Conservation (phyloP, 2,888 invertebrate genomes). For the Rutpela maculata region DNA sequence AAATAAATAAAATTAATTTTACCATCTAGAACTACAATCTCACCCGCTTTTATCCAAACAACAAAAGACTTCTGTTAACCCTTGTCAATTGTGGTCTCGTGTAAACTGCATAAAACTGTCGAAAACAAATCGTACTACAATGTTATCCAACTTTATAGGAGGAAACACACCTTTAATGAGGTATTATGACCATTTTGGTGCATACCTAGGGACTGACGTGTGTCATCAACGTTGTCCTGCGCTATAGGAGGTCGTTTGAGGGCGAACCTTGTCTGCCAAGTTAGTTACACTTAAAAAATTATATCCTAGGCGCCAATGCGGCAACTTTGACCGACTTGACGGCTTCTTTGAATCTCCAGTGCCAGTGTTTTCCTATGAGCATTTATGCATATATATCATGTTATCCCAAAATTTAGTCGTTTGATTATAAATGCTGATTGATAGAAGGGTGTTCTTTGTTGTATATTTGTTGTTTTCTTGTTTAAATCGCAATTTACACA, state of each 20-base stretch:
- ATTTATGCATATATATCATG: background rate
- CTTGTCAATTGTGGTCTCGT: conserved; percentile 2
- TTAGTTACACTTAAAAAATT: conserved; percentile 36
- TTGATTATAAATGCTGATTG: background rate
- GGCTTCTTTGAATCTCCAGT: conserved; percentile 25
- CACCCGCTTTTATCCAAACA: conserved; percentile 3
- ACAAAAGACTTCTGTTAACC: conserved; percentile 7
- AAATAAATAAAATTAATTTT: conserved; percentile 31
- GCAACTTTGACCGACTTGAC: conserved; percentile 34
- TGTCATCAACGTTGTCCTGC: conserved; percentile 40
- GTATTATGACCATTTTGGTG: conserved; percentile 27
- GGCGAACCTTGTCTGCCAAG: conserved; percentile 21
- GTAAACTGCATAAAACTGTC: conserved; percentile 9
- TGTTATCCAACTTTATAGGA: background rate
- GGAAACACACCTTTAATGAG: conserved; percentile 30
- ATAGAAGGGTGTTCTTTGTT: too few species aligned
- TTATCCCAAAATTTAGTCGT: background rate
- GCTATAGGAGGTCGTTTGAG: conserved; percentile 32
- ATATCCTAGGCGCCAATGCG: conserved; percentile 41
- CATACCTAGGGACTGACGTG: conserved; percentile 28
- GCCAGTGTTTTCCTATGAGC: background rate
- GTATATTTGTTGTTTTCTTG: too few species aligned
- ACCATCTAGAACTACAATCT: conserved; percentile 6
- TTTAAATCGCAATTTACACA: too few species aligned
- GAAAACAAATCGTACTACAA: conserved; percentile 12